Base-by-base conservation (phyloP, 2,113 vertebrate species). In the Carassius carassius region DNA sequence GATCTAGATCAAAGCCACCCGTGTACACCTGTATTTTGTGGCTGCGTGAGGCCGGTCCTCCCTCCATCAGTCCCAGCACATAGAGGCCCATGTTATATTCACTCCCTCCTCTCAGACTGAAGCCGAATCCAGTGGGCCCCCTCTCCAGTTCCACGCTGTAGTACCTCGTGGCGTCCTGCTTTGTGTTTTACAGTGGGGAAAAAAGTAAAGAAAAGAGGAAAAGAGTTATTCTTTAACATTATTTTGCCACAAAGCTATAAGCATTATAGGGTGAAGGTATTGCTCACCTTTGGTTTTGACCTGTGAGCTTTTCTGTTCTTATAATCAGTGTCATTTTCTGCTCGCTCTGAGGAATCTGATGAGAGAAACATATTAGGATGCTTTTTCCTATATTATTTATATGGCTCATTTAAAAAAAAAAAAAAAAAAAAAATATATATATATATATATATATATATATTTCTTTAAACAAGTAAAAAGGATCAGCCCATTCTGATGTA, bases 51-150 rank as follows among this genome's bases (percentile, higher is more conserved):
- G 96, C 23, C 91, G 97, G 63, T 94, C 82, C 88, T 65, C 88
- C 85, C 82, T 90, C 89, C 89, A 88, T 89, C 84, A 86, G 86
- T 17, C 87, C 88, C 25, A 86, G 96, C 89, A 99, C 99, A 93
- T 98, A 99, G 1, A 99, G 93, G 5, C 97, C 98, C 98, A 99
- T 99, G 93, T 97, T 99, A 93, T 99, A 99, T 74, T 99, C 98
- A 77, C 98, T 99, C 0, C 98, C 98, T 12, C 98, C 98, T 7
- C 98, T 95, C 14, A 99, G 96, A 89, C 98, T 99, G 87, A 99
- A 99, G 16, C 98, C 98, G 76, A 99, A 99, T 17, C 98, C 98
- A 56, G 96, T 92, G 60, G 95, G 91, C 3, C 97, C 95, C 69
- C 97, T 92, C 86, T 98, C 97, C 88, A 99, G 54, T 92, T 98